Evolutionary conservation across 2,113 vertebrate genomes (phyloP), one percentile per base, ranked within the genome.

Genomic region (Ceyx cyanopectus): DNA sequence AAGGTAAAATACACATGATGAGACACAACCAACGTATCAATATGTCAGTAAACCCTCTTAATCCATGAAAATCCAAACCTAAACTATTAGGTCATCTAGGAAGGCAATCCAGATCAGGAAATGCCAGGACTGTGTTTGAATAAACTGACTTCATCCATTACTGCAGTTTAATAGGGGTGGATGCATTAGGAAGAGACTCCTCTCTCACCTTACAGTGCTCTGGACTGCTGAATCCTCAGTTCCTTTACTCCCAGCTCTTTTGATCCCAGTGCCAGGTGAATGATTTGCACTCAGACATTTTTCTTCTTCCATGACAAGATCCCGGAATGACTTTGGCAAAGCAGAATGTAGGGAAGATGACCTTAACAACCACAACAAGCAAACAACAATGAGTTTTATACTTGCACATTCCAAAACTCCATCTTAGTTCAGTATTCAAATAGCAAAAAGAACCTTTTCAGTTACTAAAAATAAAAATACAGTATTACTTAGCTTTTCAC

Each of bases 241-340:
- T 96, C 95, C 97, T 97, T 98, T 99, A 96, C 97, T 98, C 9
- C 95, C 98, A 95, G 96, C 96, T 96, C 97, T 99, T 97, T 97
- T 98, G 72, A 96, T 69, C 92, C 89, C 81, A 87, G 96, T 81
- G 78, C 94, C 90, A 24, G 95, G 87, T 32, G 93, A 96, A 65
- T 69, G 91, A 81, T 68, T 94, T 19, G 65, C 81, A 90, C 61
- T 95, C 81, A 97, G 32, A 76, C 77, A 81, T 81, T 97, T 98
- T 96, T 98, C 98, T 95, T 99, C 99, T 96, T 99, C 98, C 62
- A 97, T 94, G 87, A 98, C 93, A 57, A 99, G 98, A 78, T 99
- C 98, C 85, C 98, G 97, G 93, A 99, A 99, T 81, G 98, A 98
- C 62, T 97, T 98, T 12, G 98, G 98, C 72, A 98, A 98, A 61